A percentile compares a stretch with the other conserved stretches of the same genome.
phyloP scores from a whole-genome alignment of 35 echinoderm and acorn worm species.

The Apostichopus japonicus region DNA sequence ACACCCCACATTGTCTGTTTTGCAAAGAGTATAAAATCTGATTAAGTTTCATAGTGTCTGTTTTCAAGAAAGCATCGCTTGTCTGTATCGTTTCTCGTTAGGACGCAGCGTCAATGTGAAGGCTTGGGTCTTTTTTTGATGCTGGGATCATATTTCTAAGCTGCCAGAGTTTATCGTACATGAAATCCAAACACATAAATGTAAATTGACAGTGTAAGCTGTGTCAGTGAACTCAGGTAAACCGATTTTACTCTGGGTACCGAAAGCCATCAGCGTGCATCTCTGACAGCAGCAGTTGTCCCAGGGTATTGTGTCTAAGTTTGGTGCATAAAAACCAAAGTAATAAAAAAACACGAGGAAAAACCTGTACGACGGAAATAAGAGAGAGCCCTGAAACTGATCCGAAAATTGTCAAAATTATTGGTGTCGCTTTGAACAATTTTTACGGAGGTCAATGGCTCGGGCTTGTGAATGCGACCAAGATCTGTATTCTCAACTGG shows the following conservation, averaged over 20 bases:
- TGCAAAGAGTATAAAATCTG: neutral
- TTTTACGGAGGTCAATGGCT: no score
- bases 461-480: no score
- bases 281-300: no score
- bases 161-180: neutral
- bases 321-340: no score
- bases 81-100: neutral
- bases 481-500: no score
- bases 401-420: no score
- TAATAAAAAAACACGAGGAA: no score
- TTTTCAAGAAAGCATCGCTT: neutral
- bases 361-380: no score
- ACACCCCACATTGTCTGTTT: neutral
- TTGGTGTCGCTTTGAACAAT: no score
- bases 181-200: neutral
- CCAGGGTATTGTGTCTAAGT: no score
- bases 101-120: neutral
- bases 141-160: neutral
- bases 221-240: slow-evolving; percentile 1
- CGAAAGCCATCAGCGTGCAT: no score
- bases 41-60: neutral
- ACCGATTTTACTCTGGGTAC: neutral
- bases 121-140: neutral
- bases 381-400: no score
- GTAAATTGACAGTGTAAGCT: neutral